Conservation (phyloP, 2,113 vertebrate genomes). For the Mustelus asterias region DNA sequence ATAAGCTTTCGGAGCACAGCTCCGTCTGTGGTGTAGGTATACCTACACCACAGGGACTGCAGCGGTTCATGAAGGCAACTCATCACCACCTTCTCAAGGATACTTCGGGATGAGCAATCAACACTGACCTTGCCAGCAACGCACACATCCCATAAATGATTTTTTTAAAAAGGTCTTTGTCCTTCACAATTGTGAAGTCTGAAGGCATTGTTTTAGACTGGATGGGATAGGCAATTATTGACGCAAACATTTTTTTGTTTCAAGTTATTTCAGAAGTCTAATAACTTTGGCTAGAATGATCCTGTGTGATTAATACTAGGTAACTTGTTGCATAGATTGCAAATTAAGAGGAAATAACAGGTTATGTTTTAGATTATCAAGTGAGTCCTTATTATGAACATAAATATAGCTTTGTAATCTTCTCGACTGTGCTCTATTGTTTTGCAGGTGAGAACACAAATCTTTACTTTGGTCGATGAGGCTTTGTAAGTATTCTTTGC, state of each 20-base stretch:
- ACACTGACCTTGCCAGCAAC: too few species aligned
- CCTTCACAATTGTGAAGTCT: background rate
- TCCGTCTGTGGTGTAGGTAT: too few species aligned
- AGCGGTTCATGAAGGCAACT: too few species aligned
- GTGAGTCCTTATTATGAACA: background rate
- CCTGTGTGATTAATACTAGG: background rate
- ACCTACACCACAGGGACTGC: too few species aligned
- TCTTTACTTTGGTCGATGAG: slow-evolving; percentile 41
- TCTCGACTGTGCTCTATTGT: slow-evolving; percentile 29
- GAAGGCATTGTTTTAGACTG: background rate
- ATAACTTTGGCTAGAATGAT: background rate
- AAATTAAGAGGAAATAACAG: background rate
- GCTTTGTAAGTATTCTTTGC: slow-evolving; percentile 42
- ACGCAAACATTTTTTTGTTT: background rate
- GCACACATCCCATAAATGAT: too few species aligned
- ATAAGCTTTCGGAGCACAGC: too few species aligned
- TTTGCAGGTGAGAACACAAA: slow-evolving; percentile 59
- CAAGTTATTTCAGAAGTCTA: background rate
- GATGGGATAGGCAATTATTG: background rate
- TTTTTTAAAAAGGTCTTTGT: too few species aligned
- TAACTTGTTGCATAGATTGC: background rate
- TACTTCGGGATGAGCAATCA: too few species aligned
- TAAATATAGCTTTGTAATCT: background rate
- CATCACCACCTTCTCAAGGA: too few species aligned
- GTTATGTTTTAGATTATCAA: background rate